Evolutionary conservation across 2,888 invertebrate genomes (phyloP), one percentile per base, ranked within the genome.

Genomic region (Drosophila neotestacea): DNA sequence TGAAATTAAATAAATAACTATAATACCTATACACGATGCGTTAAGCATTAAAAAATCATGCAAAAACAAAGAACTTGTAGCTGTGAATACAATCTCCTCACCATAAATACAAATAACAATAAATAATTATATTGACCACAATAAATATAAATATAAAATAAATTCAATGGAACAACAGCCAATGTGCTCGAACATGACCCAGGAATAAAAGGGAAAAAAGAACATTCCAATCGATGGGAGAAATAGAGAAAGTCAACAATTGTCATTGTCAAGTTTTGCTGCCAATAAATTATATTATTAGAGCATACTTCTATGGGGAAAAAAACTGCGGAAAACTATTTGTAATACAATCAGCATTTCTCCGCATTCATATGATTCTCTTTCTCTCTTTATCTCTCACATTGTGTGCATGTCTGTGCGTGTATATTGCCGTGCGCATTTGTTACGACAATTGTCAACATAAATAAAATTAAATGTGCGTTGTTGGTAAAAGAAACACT

Each of bases 381-480:
- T 36, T 6, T 44, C 9, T 41, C 6, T 16, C 30, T 41, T 22
- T 32, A 32, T 6, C 32, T 32, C 9, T 32, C 2, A n/a, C 44
- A n/a, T 34, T 52, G 39, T n/a, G 7, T 9, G 22, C 9, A 7
- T 32, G 32, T 32, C 22, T 32, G 48, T 41, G 1, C 51, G 30
- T 44, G 16, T 47, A 39, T 44, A 41, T 32, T 52, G 42, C 38
- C 41, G 48, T 73, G 68, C 59, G 64, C 72, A 68, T 80, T 65
- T 74, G 68, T 73, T 68, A 60, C 61, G 69, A 58, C 77, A 73
- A 83, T 79, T 81, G 85, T 83, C 81, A 81, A 73, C 79, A 87
- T 87, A 85, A 87, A 88, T 87, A 85, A 86, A 88, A 88, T 86
- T 79, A 85, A 83, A 83, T 75, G 72, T 83, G 70, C 68, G 63